Evolutionary conservation across 2,113 vertebrate genomes (phyloP), one percentile per base, ranked within the genome.

Genomic region (Ahaetulla prasina): DNA sequence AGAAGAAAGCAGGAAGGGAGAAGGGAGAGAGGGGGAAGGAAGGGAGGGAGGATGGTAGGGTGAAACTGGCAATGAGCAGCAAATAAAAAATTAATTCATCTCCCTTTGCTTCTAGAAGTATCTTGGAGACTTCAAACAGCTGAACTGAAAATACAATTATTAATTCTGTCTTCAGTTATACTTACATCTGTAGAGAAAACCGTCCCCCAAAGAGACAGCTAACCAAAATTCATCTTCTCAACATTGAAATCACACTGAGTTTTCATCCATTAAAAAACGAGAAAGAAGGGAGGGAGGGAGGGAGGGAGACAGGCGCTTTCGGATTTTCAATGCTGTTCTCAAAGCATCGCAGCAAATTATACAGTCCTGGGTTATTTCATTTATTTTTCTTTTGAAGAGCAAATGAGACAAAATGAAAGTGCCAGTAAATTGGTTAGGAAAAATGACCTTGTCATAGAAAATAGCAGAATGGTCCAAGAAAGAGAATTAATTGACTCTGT

Each of bases 31-130:
- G 27, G 10, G 25, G 27, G 25, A 3, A 27, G 11, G 57, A 4
- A 60, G 25, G 57, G 11, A 12, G 27, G 27, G 12, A 30, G 57
- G 57, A 63, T 30, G 11, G 10, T 30, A 60, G 3, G 25, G 2
- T 27, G 84, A 92, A 63, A 30, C 53, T 89, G 88, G 8, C 49
- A 25, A 50, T 84, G 43, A 30, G 9, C 49, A 80, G 63, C 91
- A 43, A 85, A 60, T 92, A 23, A 86, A 86, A 85, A 89, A 86
- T 57, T 43, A 92, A 63, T 55, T 89, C 74, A 27, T 92, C 53
- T 54, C 23, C 27, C 57, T 57, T 30, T 60, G 52, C 68, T 43
- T 60, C n/a, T 88, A 55, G 8, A 18, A 23, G 88, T 35, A 25
- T 39, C 54, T 87, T 87, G 45, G 60, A 45, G 9, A 53, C 43